Evolutionary conservation across 2,888 invertebrate genomes (phyloP).

Genomic region (Stenodera caucasica): DNA sequence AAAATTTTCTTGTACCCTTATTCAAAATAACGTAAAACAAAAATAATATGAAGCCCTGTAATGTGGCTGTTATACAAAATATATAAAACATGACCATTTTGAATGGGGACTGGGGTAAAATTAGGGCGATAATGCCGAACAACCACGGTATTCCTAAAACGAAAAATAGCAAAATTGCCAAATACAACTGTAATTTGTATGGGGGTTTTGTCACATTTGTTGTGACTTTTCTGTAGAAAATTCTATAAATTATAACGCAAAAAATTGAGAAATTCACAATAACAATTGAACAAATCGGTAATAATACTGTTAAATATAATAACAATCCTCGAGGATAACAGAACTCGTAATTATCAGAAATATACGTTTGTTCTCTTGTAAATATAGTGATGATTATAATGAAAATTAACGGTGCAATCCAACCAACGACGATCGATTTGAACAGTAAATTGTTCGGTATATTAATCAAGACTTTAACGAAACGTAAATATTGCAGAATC

Average conservation of each 20-base stretch:
- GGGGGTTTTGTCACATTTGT: constrained; percentile 55
- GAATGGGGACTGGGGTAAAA: constrained; percentile 38
- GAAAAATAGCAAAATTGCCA: constrained; percentile 63
- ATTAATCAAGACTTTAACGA: constrained; percentile 66
- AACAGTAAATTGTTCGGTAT: constrained; percentile 64
- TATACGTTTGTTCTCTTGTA: constrained; percentile 57
- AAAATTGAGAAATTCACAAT: constrained; percentile 63
- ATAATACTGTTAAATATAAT: constrained; percentile 60
- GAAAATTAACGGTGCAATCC: constrained; percentile 63
- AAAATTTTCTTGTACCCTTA: constrained; percentile 61
- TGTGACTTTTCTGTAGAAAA: constrained; percentile 48
- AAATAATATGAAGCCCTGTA: constrained; percentile 65
- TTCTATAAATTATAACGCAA: constrained; percentile 59
- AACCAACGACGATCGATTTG: constrained; percentile 65
- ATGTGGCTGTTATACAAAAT: constrained; percentile 60
- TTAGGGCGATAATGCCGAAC: constrained; percentile 60
- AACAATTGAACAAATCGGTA: constrained; percentile 60
- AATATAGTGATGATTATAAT: constrained; percentile 60
- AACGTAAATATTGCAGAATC: constrained; percentile 66
- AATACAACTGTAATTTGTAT: constrained; percentile 60
- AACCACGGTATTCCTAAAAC: constrained; percentile 65
- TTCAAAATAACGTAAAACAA: constrained; percentile 65
- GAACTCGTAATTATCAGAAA: constrained; percentile 55
- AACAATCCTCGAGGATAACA: constrained; percentile 62
- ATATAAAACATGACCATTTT: constrained; percentile 53